Conservation (phyloP, 2,888 invertebrate species). For the Mimumesa dahlbomi region DNA sequence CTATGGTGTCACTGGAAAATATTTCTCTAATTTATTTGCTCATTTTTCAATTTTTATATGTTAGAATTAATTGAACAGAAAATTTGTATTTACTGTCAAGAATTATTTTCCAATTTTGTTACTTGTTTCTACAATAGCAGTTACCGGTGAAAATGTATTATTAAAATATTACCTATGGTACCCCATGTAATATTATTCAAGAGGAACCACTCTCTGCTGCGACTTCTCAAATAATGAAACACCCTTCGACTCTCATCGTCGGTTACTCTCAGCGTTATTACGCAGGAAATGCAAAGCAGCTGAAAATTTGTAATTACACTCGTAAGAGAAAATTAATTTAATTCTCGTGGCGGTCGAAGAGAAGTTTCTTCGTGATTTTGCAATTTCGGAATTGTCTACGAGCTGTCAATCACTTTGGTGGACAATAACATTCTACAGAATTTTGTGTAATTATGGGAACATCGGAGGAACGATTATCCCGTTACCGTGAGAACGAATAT, state of each 20-base stretch:
- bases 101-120: no score
- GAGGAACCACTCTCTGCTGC: conserved; percentile 88
- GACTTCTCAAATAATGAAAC: conserved; percentile 86
- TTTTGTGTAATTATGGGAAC: conserved; percentile 34
- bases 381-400: neutral
- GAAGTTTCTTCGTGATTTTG: no score
- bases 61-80: no score
- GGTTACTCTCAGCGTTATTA: conserved; percentile 86
- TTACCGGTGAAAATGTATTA: neutral
- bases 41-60: no score
- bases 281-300: conserved; percentile 86
- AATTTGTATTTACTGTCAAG: no score
- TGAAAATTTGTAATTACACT: conserved; percentile 70
- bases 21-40: no score
- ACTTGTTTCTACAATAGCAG: no score
- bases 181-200: conserved; percentile 89
- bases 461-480: neutral
- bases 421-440: conserved; percentile 23
- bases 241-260: conserved; percentile 87
- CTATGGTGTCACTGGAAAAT: no score
- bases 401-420: neutral
- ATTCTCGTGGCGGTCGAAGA: neutral
- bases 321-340: neutral
- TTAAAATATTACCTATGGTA: conserved; percentile 81
- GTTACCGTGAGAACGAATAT: conserved; percentile 6